phyloP scores from a whole-genome alignment of 2,113 vertebrate species.

The Zosterops lateralis region DNA sequence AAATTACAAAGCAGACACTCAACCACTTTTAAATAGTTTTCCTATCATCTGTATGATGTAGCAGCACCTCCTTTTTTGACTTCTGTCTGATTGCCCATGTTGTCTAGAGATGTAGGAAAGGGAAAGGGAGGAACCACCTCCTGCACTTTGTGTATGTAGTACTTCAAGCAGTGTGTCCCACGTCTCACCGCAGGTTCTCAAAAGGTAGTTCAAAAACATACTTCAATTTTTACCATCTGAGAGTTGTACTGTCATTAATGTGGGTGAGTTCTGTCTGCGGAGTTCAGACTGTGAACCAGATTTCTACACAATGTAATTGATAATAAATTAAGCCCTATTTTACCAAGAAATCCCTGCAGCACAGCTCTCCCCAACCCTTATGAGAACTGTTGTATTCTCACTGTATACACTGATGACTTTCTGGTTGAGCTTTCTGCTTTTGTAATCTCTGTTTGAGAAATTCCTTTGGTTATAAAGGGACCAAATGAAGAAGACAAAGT shows the following conservation, averaged over 20 bases:
- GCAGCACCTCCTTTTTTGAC: neutral
- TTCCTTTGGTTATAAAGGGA: neutral
- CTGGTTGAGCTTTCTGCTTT: neutral
- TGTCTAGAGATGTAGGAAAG: neutral
- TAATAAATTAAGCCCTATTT: neutral
- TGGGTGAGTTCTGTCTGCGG: neutral
- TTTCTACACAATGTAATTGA: neutral
- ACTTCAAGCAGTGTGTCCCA: neutral
- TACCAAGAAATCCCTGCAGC: neutral
- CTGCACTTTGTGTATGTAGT: neutral
- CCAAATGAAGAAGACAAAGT: neutral
- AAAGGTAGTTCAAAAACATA: neutral
- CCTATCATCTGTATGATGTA: neutral
- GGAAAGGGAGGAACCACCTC: neutral
- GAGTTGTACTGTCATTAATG: neutral
- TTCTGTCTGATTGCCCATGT: neutral
- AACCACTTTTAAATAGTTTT: neutral
- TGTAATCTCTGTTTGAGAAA: neutral
- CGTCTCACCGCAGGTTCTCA: neutral
- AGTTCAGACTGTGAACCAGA: neutral
- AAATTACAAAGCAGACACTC: neutral
- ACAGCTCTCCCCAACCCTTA: neutral
- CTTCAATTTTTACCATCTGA: neutral
- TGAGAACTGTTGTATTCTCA: neutral
- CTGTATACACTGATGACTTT: neutral